Evolutionary conservation across 2,888 invertebrate genomes (phyloP).

Genomic region (Ennomos quercinarius): DNA sequence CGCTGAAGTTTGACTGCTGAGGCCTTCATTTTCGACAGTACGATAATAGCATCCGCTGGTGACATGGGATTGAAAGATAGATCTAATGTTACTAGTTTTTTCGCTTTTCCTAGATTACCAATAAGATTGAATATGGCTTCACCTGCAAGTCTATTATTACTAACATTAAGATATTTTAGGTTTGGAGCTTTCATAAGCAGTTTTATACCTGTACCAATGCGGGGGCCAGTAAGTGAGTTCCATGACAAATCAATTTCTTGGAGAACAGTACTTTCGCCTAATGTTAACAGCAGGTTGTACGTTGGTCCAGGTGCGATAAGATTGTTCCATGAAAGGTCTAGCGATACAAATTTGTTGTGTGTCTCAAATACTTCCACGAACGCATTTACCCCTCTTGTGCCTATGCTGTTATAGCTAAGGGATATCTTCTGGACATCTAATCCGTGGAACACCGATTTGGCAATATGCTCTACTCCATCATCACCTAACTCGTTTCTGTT

Average conservation of each 20-base stretch:
- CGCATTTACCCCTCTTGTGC: conserved; percentile 49
- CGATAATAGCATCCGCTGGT: conserved; percentile 52
- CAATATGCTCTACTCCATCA: conserved; percentile 27
- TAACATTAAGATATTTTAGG: conserved; percentile 55
- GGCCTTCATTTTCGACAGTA: conserved; percentile 53
- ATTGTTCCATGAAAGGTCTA: conserved; percentile 71
- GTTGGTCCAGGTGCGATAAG: conserved; percentile 51
- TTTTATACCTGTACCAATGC: conserved; percentile 54
- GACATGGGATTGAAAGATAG: conserved; percentile 66
- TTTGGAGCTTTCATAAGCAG: conserved; percentile 48
- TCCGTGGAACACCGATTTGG: conserved; percentile 43
- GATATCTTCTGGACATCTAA: conserved; percentile 54
- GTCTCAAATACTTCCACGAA: conserved; percentile 60
- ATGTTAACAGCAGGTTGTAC: conserved; percentile 45
- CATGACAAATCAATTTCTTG: conserved; percentile 64
- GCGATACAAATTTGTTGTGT: conserved; percentile 54
- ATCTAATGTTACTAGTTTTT: conserved; percentile 57
- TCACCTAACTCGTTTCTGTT: conserved; percentile 32
- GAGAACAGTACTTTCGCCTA: conserved; percentile 55
- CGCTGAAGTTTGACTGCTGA: conserved; percentile 51
- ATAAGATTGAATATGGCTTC: conserved; percentile 51
- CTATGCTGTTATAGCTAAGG: conserved; percentile 62
- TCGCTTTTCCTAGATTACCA: conserved; percentile 48
- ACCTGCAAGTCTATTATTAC: conserved; percentile 60
- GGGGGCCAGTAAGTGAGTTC: conserved; percentile 56